These are phyloP conservation scores for Drosophila truncata DNA, from an alignment of 1,140 invertebrate species.

Conservation along the genomic window DNA sequence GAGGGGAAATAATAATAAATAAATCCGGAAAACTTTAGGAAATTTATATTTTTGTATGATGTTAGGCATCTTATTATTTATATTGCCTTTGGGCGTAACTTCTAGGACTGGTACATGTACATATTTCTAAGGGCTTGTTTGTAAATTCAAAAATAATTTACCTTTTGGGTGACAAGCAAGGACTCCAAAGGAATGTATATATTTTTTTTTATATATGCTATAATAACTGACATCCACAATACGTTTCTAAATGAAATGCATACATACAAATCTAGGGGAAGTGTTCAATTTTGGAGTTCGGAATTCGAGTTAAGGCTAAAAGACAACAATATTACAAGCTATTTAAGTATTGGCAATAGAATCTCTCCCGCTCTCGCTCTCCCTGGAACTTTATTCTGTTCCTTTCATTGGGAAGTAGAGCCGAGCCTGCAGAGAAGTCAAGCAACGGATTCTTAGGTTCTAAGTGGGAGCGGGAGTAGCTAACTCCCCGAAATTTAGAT, in stretches of 20 bases:
- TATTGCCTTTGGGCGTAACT: background rate
- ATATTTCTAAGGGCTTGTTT: constrained; percentile 12
- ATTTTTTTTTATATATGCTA: constrained; percentile 23
- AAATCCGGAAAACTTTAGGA: background rate
- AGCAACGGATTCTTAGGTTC: constrained; percentile 28
- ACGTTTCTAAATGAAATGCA: constrained; percentile 51
- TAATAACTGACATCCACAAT: constrained; percentile 62
- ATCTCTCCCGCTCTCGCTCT: constrained; percentile 16
- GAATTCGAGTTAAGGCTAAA: constrained; percentile 51
- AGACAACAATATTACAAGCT: constrained; percentile 67
- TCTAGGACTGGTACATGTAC: background rate
- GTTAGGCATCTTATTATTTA: background rate
- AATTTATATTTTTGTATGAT: background rate
- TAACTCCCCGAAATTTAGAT: background rate
- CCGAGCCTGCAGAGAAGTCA: constrained; percentile 8
- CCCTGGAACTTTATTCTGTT: background rate
- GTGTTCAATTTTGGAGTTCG: constrained; percentile 14
- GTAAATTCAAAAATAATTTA: constrained; percentile 72
- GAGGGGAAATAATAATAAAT: background rate
- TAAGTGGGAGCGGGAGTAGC: constrained; percentile 15
- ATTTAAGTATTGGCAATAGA: constrained; percentile 80
- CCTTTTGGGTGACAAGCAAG: constrained; percentile 11
- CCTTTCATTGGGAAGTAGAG: constrained; percentile 18
- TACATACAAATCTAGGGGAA: constrained; percentile 45
- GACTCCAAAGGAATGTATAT: constrained; percentile 14